Percentiles rank a stretch among this genome's conserved stretches.
Conservation (phyloP, 2,113 vertebrate genomes). For the Cyrtonyx montezumae region DNA sequence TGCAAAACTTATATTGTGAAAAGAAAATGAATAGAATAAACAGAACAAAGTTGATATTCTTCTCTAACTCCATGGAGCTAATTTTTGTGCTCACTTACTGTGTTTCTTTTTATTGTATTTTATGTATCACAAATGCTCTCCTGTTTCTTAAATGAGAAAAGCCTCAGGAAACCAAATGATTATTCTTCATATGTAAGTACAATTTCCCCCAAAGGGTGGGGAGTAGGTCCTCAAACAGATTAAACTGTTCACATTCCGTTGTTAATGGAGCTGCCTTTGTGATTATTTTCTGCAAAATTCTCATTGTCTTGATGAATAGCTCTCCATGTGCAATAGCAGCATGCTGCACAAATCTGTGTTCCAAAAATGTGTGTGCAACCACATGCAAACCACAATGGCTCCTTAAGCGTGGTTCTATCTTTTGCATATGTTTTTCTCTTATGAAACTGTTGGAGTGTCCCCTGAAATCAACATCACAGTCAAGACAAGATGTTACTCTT, state of each 20-base stretch:
- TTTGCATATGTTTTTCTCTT: neutral
- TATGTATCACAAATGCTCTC: neutral
- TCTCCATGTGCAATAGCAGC: neutral
- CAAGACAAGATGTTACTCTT: slow-evolving; percentile 1
- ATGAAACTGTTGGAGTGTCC: neutral
- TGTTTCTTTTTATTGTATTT: neutral
- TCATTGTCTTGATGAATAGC: neutral
- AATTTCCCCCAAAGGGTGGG: neutral
- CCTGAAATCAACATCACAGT: neutral
- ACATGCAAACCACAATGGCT: neutral
- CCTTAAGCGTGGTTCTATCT: neutral
- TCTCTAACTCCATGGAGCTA: neutral
- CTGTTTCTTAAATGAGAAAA: slow-evolving; percentile 6
- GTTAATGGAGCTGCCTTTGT: slow-evolving; percentile 5
- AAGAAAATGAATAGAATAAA: slow-evolving; percentile 5
- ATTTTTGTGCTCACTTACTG: neutral
- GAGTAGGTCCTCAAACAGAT: slow-evolving; percentile 16
- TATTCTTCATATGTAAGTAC: neutral
- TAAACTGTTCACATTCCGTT: neutral
- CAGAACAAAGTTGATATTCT: slow-evolving; percentile 9
- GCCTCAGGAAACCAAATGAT: neutral
- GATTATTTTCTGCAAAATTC: slow-evolving; percentile 4
- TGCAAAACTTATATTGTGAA: neutral
- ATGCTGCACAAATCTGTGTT: neutral
- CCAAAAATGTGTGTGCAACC: neutral